Evolutionary conservation across 2,113 vertebrate genomes (phyloP).

Genomic region (Chlorocebus sabaeus): DNA sequence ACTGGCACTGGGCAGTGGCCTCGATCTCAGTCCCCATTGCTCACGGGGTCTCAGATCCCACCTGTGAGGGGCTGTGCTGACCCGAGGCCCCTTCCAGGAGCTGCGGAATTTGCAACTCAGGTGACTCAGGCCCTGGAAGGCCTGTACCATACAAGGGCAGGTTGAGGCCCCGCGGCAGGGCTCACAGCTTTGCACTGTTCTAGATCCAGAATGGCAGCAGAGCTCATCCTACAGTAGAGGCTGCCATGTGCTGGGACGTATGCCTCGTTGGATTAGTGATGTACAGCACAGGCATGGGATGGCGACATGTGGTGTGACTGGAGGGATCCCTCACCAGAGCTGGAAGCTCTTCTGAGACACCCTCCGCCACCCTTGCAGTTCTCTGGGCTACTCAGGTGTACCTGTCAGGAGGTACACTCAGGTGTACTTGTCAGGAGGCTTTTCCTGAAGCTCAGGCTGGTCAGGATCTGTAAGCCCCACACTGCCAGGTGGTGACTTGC

Average conservation of each 20-base stretch:
- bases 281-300: background rate
- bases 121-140: too few relatives aligned
- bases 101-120: too few relatives aligned
- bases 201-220: background rate
- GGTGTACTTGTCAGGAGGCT: background rate
- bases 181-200: background rate
- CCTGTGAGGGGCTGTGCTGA: background rate
- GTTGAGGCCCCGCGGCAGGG: background rate
- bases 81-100: too few relatives aligned
- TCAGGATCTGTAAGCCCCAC: background rate
- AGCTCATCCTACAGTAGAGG: fast-evolving
- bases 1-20: too few relatives aligned
- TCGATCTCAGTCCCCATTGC: background rate
- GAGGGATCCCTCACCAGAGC: background rate
- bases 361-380: too few relatives aligned
- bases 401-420: too few relatives aligned
- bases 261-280: background rate
- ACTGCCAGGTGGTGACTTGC: background rate
- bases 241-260: background rate
- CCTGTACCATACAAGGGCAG: too few relatives aligned
- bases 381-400: background rate
- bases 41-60: too few relatives aligned
- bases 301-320: background rate
- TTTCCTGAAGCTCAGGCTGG: too few relatives aligned
- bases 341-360: background rate